Evolutionary conservation across 1,140 invertebrate species (phyloP), one percentile per base, ranked within the genome.

Genomic region (Harlomillsia oculata): DNA sequence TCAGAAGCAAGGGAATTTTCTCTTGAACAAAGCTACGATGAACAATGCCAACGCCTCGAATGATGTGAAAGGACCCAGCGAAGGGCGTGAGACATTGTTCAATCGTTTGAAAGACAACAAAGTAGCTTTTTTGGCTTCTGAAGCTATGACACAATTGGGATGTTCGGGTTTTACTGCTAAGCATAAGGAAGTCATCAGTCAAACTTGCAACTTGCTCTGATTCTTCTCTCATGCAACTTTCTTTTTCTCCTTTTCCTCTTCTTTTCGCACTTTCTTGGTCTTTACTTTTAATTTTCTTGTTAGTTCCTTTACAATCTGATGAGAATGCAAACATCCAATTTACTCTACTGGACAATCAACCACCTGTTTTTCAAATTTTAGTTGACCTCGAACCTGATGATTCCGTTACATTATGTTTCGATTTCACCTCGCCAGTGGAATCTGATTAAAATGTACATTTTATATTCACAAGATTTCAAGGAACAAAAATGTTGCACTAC

Each of bases 121-220:
- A 59, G 56, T 60, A 52, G 60, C 59, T 32, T 49, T 57, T 34
- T 46, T 65, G 29, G 62, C 63, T 53, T 58, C 56, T 13, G 63
- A 65, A 53, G 63, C 60, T 16, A 51, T 65, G 44, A 43, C 59
- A 39, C 56, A 62, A 29, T 45, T 65, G 56, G 63, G 63, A 1
- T 65, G 63, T 37, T 58, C 46, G n/a, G 63, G 53, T 13, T 65
- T 65, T 50, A 44, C 49, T 28, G 53, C 50, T 18, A 65, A 49
- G 44, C 63, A 56, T 37, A 62, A 62, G 44, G 59, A 65, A 57
- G 53, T 65, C 36, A 52, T 65, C 20, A 61, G 51, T 41, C 59
- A 62, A 29, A 32, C 63, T 37, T 65, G 63, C 25, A 45, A 45
- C 32, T 55, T 62, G 52, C 50, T 58, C 55, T 62, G 60, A 62